Percentiles rank a stretch among this genome's conserved stretches.
These are phyloP conservation scores for Odontomyia ornata DNA, from an alignment of 2,888 invertebrate genomes.

Conservation along the genomic window DNA sequence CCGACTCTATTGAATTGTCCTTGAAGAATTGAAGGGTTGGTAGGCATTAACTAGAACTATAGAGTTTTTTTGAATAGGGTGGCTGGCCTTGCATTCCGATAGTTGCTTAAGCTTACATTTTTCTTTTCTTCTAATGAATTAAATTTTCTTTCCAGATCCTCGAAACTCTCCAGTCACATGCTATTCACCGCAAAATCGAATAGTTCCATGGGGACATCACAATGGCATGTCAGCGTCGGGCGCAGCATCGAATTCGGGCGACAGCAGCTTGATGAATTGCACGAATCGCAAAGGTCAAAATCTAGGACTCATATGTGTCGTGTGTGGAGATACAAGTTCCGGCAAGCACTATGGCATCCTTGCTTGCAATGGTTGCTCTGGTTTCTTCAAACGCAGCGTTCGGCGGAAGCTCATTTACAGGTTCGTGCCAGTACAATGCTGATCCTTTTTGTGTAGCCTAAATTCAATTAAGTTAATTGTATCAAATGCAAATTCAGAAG, in stretches of 20 bases:
- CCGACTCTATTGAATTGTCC: slow-evolving; percentile 11
- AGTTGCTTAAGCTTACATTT: neutral
- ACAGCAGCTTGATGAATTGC: slow-evolving; percentile 52
- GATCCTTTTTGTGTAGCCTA: slow-evolving; percentile 30
- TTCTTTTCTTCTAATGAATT: too few species aligned
- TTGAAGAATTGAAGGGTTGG: too few species aligned
- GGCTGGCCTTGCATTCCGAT: too few species aligned
- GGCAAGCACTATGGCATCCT: slow-evolving; percentile 98
- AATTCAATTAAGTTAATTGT: slow-evolving; percentile 50
- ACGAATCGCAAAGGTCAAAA: slow-evolving; percentile 67
- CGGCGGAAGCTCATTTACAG: slow-evolving; percentile 96
- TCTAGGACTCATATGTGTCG: slow-evolving; percentile 89
- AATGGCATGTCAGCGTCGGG: slow-evolving; percentile 55
- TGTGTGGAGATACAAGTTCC: slow-evolving; percentile 96
- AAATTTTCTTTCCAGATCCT: slow-evolving; percentile 59
- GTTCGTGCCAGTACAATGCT: slow-evolving; percentile 66
- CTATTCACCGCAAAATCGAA: slow-evolving; percentile 60
- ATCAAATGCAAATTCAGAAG: slow-evolving; percentile 48
- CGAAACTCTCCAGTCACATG: slow-evolving; percentile 59
- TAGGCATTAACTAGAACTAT: too few species aligned
- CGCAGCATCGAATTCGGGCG: slow-evolving; percentile 41
- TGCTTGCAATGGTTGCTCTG: slow-evolving; percentile 99
- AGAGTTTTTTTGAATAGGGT: too few species aligned
- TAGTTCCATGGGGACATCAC: slow-evolving; percentile 62
- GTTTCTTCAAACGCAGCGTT: slow-evolving; percentile 98